Evolutionary conservation across 2,113 vertebrate species (phyloP), one percentile per base, ranked within the genome.

Genomic region (Laticauda colubrina): DNA sequence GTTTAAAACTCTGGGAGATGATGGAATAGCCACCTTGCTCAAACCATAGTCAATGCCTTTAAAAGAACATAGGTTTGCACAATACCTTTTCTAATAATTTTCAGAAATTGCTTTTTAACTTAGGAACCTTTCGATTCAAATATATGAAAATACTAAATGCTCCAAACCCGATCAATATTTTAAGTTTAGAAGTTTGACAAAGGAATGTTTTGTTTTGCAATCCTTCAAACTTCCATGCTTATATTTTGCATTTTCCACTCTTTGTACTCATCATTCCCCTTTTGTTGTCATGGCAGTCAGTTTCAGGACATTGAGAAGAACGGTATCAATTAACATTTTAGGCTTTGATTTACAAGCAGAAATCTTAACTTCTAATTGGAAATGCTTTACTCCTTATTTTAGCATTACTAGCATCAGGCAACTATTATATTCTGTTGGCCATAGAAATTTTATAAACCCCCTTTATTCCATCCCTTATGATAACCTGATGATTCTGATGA

Each of bases 381-480:
- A 87, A 87, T 87, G 45, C 48, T 87, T 51, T 15, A 51, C 24
- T 48, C 14, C 45, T 87, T 48, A 87, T 87, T 96, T 93, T 90
- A 93, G 8, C 1, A 18, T 96, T 93, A 95, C 93, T 95, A 95
- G 92, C 93, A 93, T 93, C 88, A 93, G 96, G 88, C 95, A 95
- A 95, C 95, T 94, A 90, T 75, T 95, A 92, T 81, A 75, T 75
- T 95, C 87, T 87, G 95, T 93, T 91, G 96, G 90, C 94, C 89
- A 88, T 91, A 89, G 92, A 96, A 96, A 94, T 95, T 94, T 93
- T 91, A 94, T 94, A 95, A 95, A 95, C 95, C 94, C 94, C 96
- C 54, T 94, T 91, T 94, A 88, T 87, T 90, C 90, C 90, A 90
- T 91, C 61, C 92, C 96, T 92, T 94, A 92, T 85, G 94, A 94